Percentiles rank a stretch among this genome's conserved stretches.
Evolutionary conservation across 1,140 invertebrate species (phyloP).

Genomic region (Diploscapter pachys): DNA sequence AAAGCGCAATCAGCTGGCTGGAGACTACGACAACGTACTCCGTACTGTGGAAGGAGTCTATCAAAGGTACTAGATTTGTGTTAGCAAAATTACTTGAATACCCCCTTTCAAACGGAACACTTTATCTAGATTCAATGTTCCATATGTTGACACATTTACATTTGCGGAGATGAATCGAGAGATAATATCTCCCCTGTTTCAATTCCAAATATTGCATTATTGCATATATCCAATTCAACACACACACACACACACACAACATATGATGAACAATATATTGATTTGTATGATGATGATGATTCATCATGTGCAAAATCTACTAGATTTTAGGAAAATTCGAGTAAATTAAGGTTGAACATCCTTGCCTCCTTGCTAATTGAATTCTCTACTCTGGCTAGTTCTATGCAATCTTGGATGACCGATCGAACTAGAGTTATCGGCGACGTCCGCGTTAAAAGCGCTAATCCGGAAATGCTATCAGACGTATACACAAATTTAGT

Average conservation of each 20-base stretch:
- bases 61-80: conserved; percentile 1
- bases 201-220: too few relatives aligned
- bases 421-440: conserved; percentile 29
- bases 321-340: too few relatives aligned
- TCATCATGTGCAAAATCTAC: too few relatives aligned
- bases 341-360: conserved; percentile 32
- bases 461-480: conserved; percentile 3
- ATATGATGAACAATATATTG: too few relatives aligned
- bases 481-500: conserved; percentile 4
- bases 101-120: neutral
- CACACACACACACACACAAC: too few relatives aligned
- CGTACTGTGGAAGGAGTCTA: conserved; percentile 30
- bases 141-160: too few relatives aligned
- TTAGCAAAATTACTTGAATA: too few relatives aligned
- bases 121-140: neutral
- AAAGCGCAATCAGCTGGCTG: conserved; percentile 20
- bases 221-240: too few relatives aligned
- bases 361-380: conserved; percentile 30
- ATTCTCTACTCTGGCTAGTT: conserved; percentile 29
- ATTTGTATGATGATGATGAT: too few relatives aligned
- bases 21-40: conserved; percentile 34
- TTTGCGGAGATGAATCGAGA: too few relatives aligned
- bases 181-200: too few relatives aligned
- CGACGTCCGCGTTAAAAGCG: conserved; percentile 19
- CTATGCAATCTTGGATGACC: conserved; percentile 41